Conservation (phyloP, 2,888 invertebrate species). For the Acholoe squamosa region DNA sequence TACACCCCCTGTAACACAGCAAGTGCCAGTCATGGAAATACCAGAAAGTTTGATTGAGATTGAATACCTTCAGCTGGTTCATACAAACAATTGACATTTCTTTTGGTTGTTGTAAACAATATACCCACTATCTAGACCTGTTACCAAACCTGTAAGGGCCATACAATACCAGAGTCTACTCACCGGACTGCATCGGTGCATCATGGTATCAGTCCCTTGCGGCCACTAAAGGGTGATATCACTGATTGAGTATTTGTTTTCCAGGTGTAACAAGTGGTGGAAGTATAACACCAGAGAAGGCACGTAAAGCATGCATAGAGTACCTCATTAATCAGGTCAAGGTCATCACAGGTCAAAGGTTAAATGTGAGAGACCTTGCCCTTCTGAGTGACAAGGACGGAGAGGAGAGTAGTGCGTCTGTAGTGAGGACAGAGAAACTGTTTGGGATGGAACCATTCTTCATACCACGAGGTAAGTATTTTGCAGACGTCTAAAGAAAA, state of each 20-base stretch:
- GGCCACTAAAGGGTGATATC: no score
- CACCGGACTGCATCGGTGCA: no score
- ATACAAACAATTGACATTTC: no score
- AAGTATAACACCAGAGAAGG: constrained; percentile 1
- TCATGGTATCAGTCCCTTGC: no score
- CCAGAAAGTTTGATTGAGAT: no score
- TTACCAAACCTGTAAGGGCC: no score
- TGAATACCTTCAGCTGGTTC: no score
- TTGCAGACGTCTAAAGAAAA: neutral
- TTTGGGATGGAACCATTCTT: constrained; percentile 93
- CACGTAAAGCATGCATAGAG: constrained; percentile 71
- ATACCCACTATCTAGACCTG: no score
- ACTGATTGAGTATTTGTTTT: neutral
- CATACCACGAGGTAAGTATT: constrained; percentile 85
- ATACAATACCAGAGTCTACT: no score
- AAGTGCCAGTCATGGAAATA: no score
- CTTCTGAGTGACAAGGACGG: constrained; percentile 13
- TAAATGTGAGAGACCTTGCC: constrained; percentile 64
- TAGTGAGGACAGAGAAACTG: constrained; percentile 82
- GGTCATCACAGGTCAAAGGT: constrained; percentile 72
- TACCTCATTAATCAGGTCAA: constrained; percentile 76
- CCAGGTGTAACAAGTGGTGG: constrained; percentile 52
- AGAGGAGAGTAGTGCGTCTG: constrained; percentile 66
- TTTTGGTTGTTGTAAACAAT: no score
- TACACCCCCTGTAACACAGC: no score